Percentiles rank a stretch among this genome's conserved stretches.
Conservation (phyloP, 2,113 vertebrate genomes). For the Nymphicus hollandicus region DNA sequence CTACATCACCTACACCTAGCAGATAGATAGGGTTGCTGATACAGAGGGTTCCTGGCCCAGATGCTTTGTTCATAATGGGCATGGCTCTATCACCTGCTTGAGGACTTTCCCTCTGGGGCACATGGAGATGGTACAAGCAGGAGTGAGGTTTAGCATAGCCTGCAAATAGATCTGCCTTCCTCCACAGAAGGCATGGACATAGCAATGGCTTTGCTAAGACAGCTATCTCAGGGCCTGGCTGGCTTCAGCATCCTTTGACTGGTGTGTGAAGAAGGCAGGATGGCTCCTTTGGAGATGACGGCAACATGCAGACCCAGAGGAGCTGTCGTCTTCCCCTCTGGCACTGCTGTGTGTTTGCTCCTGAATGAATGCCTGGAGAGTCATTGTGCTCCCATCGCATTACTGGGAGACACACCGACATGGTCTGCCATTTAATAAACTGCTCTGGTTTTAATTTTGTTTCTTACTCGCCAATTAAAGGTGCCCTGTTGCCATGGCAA, state of each 20-base stretch:
- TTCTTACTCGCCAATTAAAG: neutral
- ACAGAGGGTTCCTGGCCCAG: neutral
- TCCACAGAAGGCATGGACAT: neutral
- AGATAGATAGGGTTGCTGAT: neutral
- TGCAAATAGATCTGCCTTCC: neutral
- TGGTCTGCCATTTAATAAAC: neutral
- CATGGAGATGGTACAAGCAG: neutral
- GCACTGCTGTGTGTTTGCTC: neutral
- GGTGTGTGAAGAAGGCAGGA: neutral
- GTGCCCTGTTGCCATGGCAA: neutral
- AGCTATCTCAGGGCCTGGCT: neutral
- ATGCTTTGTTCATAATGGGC: neutral
- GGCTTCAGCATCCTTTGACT: neutral
- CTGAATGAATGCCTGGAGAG: rapidly evolving
- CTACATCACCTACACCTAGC: neutral
- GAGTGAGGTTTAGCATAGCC: neutral
- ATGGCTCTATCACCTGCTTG: neutral
- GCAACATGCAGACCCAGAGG: neutral
- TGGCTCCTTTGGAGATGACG: rapidly evolving
- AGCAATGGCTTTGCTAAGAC: neutral
- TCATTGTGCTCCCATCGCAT: rapidly evolving
- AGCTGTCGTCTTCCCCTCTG: neutral
- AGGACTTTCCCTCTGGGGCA: neutral
- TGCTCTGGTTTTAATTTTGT: neutral
- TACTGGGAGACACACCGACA: neutral